Evolutionary conservation across 2,888 invertebrate species (phyloP).

Genomic region (Calameuta filiformis): DNA sequence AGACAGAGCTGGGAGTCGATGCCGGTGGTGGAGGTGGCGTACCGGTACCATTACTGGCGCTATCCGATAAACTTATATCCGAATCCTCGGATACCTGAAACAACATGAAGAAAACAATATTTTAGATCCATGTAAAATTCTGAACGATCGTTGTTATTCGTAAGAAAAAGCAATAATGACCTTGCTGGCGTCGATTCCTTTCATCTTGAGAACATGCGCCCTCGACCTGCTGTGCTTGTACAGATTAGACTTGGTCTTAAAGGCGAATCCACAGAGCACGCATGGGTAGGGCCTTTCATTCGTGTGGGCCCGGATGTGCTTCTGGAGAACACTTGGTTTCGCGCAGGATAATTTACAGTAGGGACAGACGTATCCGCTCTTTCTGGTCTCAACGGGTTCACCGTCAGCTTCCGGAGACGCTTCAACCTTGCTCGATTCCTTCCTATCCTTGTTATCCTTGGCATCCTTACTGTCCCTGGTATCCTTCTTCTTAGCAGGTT

Average conservation of each 20-base stretch:
- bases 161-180: constrained; percentile 28
- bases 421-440: constrained; percentile 32
- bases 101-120: background rate
- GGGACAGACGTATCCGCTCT: constrained; percentile 84
- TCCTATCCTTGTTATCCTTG: constrained; percentile 42
- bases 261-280: constrained; percentile 88
- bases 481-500: constrained; percentile 36
- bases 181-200: constrained; percentile 69
- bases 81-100: constrained; percentile 60
- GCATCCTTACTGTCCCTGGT: constrained; percentile 18
- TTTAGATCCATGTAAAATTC: background rate
- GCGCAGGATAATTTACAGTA: constrained; percentile 91
- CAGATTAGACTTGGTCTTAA: constrained; percentile 93
- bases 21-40: constrained; percentile 56
- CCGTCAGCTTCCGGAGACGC: constrained; percentile 50
- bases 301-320: constrained; percentile 94
- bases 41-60: constrained; percentile 61
- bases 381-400: constrained; percentile 49
- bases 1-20: constrained; percentile 23
- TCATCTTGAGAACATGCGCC: constrained; percentile 76
- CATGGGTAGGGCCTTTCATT: constrained; percentile 94
- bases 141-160: background rate
- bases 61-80: constrained; percentile 59
- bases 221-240: constrained; percentile 89
- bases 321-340: constrained; percentile 92